These are phyloP conservation scores for Trididemnum nubilum DNA, from an alignment of 23 tunicate genomes.

Conservation along the genomic window DNA sequence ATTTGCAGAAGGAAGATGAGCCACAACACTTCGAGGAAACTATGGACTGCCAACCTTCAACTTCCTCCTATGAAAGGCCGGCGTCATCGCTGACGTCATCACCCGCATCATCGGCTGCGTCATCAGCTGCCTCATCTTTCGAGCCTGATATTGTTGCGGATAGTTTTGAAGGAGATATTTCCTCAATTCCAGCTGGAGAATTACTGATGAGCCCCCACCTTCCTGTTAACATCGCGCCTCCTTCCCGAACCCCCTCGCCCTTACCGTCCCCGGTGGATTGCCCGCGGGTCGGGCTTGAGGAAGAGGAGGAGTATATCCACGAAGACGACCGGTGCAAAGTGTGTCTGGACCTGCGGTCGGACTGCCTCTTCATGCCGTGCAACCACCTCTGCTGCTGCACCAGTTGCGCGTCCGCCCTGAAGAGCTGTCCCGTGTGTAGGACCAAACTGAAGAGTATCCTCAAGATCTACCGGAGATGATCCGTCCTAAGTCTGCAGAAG, in stretches of 20 bases:
- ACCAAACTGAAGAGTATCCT: background rate
- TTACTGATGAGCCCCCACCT: background rate
- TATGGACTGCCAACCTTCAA: background rate
- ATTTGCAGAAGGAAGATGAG: constrained; percentile 22
- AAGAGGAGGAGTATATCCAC: background rate
- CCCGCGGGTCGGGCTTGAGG: background rate
- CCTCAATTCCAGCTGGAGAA: background rate
- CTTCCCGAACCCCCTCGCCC: too few species aligned
- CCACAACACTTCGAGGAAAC: background rate
- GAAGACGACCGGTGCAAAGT: constrained; percentile 34
- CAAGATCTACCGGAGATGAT: constrained; percentile 27
- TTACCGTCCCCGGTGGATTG: background rate
- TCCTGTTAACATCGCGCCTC: too few species aligned
- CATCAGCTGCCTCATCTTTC: background rate
- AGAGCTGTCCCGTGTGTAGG: constrained; percentile 27
- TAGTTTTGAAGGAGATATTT: background rate
- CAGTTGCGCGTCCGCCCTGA: constrained; percentile 12
- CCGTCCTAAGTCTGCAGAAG: too few species aligned
- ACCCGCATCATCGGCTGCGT: background rate
- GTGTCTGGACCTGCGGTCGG: background rate
- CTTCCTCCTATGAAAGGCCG: background rate
- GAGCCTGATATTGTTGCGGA: background rate
- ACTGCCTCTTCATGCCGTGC: constrained; percentile 25
- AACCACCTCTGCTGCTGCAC: constrained; percentile 44
- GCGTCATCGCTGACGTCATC: constrained; percentile 9